These are phyloP conservation scores for Parambassis ranga DNA, from an alignment of 2,797 vertebrate genomes.

Conservation along the genomic window DNA sequence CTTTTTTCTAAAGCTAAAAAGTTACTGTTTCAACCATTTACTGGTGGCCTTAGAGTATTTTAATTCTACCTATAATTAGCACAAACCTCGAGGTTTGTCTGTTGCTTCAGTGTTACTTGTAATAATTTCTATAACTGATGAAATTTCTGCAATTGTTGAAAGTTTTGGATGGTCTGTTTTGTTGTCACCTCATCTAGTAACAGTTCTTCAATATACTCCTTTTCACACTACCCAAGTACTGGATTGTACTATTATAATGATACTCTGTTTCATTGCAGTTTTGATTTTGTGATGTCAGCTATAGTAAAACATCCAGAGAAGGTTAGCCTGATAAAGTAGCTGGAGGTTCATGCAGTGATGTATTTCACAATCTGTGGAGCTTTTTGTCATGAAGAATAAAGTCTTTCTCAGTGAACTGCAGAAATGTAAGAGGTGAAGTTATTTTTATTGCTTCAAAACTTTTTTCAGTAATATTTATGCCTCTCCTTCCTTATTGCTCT, in stretches of 20 bases:
- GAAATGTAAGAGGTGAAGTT: conserved; percentile 17
- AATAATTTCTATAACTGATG: too few relatives aligned
- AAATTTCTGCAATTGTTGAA: too few relatives aligned
- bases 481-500: background rate
- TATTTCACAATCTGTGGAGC: conserved; percentile 33
- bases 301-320: conserved; percentile 39
- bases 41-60: background rate
- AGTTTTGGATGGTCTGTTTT: too few relatives aligned
- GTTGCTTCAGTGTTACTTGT: too few relatives aligned
- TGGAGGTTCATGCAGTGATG: background rate
- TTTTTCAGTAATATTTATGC: background rate
- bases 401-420: conserved; percentile 3
- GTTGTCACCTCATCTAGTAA: too few relatives aligned
- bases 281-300: conserved; percentile 35
- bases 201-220: too few relatives aligned
- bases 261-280: background rate
- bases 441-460: background rate
- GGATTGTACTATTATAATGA: too few relatives aligned
- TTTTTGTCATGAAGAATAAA: conserved; percentile 11
- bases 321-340: conserved; percentile 40
- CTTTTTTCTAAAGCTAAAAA: too few relatives aligned
- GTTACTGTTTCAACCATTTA: background rate
- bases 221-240: too few relatives aligned
- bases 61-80: background rate
- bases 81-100: background rate